These are phyloP conservation scores for Apantesis nais DNA, from an alignment of 2,888 invertebrate genomes.

Conservation along the genomic window DNA sequence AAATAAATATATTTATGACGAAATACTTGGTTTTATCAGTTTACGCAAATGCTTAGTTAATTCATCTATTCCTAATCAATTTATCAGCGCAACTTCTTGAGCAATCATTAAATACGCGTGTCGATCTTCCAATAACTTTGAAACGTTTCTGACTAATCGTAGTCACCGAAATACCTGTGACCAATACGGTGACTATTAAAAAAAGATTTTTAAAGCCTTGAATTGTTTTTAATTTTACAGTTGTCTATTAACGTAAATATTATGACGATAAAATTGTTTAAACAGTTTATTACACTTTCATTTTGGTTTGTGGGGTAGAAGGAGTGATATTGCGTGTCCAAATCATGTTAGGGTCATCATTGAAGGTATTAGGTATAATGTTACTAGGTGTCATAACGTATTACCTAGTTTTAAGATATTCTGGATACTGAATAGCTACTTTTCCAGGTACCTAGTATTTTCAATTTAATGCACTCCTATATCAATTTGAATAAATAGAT, in stretches of 20 bases:
- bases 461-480: background rate
- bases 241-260: background rate
- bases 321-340: background rate
- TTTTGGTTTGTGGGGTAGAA: background rate
- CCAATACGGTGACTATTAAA: background rate
- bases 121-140: slow-evolving; percentile 27
- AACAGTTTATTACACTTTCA: background rate
- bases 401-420: background rate
- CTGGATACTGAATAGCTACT: background rate
- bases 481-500: background rate
- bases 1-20: background rate
- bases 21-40: background rate
- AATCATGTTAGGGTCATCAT: background rate
- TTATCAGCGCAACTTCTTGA: slow-evolving; percentile 4
- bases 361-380: background rate
- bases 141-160: slow-evolving; percentile 16
- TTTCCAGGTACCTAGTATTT: background rate
- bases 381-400: background rate
- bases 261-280: background rate
- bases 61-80: slow-evolving; percentile 12
- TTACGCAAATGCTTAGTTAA: background rate
- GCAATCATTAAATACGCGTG: slow-evolving; percentile 5
- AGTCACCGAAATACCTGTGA: background rate
- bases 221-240: background rate
- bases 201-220: background rate